These are phyloP conservation scores for Pyxicephalus adspersus DNA, from an alignment of 2,113 vertebrate species.

Conservation along the genomic window DNA sequence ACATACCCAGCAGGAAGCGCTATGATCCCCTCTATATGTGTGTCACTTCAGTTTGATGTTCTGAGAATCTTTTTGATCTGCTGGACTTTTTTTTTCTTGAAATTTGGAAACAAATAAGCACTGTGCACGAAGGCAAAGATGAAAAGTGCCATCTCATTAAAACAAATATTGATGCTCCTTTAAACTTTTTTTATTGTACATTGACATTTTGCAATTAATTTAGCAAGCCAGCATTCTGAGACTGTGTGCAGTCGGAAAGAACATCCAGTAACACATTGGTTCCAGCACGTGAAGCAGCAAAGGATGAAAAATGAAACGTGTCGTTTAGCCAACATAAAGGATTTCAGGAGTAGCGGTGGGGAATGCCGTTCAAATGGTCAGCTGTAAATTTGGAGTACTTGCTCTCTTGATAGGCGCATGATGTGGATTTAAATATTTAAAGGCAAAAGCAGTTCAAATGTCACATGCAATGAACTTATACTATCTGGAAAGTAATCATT, in stretches of 20 bases:
- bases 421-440: constrained; percentile 22
- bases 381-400: constrained; percentile 49
- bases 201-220: constrained; percentile 66
- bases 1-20: constrained; percentile 70
- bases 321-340: constrained; percentile 65
- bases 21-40: constrained; percentile 63
- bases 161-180: constrained; percentile 61
- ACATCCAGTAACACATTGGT: constrained; percentile 60
- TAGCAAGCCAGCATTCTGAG: constrained; percentile 59
- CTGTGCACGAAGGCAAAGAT: constrained; percentile 52
- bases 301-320: constrained; percentile 59
- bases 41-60: constrained; percentile 66
- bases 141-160: constrained; percentile 62
- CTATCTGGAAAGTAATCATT: constrained; percentile 63
- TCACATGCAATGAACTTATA: constrained; percentile 60
- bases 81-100: constrained; percentile 59
- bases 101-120: constrained; percentile 60
- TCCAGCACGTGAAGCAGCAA: constrained; percentile 60
- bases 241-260: constrained; percentile 65
- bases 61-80: constrained; percentile 69
- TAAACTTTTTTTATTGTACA: constrained; percentile 55
- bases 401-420: constrained; percentile 51
- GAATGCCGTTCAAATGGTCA: constrained; percentile 52
- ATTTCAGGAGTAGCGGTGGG: constrained; percentile 52
- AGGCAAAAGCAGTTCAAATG: constrained; percentile 50